Evolutionary conservation across 1,140 invertebrate species (phyloP), one percentile per base, ranked within the genome.

Genomic region (Drosophila arawakana): DNA sequence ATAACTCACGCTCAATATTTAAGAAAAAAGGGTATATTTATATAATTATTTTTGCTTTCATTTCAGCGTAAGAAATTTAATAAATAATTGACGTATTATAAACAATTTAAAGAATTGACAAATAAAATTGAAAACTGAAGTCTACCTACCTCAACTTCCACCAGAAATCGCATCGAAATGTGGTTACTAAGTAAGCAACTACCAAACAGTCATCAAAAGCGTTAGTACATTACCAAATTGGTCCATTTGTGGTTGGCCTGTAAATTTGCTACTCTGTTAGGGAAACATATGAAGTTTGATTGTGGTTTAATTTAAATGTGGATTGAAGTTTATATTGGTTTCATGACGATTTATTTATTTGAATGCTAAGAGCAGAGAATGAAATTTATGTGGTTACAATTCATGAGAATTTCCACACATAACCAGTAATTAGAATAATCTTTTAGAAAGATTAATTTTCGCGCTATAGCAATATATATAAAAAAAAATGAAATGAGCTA

Each of bases 351-450:
- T 43, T 15, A 60, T 59, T 21, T 37, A 8, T 18, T 34, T 49
- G 25, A n/a, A 2, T 13, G 11, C 11, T 1, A 6, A 18, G 18
- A 21, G 18, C 18, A 7, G 30, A 15, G 8, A 55, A 35, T 61
- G n/a, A 10, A 47, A 13, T 49, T 59, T 34, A 37, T 21, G 37
- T 8, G 35, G 1, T 2, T 7, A 34, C 13, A 66, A 85, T 82
- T 88, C 82, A 86, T 79, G 75, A n/a, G 10, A 30, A 54, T 3
- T 47, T 52, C 37, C 25, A 37, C 61, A 54, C 78, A 66, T 78
- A 78, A 80, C 80, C 81, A 72, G 81, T 75, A 80, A 82, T 73
- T 77, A 61, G 61, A 80, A 80, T 71, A 80, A 83, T 78, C 76
- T 77, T 73, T 80, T 54, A 52, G 65, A 66, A 72, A 44, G 65